These are phyloP conservation scores for Pantelozetes paolii DNA, from an alignment of 2,888 invertebrate genomes.

Conservation along the genomic window DNA sequence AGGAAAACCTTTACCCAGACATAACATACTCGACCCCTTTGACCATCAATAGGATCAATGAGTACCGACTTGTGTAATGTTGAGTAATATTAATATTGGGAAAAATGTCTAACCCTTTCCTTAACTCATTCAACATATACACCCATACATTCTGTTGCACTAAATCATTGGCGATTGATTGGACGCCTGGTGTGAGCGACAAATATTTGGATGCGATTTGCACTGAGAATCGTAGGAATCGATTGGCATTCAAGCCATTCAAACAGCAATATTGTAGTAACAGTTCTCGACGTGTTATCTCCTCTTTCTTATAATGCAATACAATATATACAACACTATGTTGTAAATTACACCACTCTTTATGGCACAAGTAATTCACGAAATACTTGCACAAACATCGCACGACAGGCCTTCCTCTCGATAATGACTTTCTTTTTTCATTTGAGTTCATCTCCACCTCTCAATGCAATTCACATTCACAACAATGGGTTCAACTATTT, in stretches of 20 bases:
- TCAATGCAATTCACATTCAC: neutral
- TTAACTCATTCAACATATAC: neutral
- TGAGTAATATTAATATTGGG: no score
- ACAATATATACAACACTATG: neutral
- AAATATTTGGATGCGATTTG: constrained; percentile 4
- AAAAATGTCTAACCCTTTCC: neutral
- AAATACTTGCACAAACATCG: neutral
- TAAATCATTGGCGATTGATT: neutral
- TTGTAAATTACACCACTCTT: constrained; percentile 19
- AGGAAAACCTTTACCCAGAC: no score
- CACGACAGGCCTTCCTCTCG: constrained; percentile 23
- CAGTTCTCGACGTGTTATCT: constrained; percentile 17
- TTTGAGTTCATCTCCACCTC: neutral
- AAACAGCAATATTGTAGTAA: neutral
- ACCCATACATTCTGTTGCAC: neutral
- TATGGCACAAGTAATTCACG: constrained; percentile 13
- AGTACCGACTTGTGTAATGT: no score
- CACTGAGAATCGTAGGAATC: neutral
- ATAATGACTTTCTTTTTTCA: constrained; percentile 21
- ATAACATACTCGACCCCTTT: no score
- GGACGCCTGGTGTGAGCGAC: neutral
- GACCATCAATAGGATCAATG: no score
- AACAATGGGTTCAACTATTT: no score
- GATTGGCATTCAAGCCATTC: neutral
- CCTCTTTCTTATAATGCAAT: neutral